phyloP scores from a whole-genome alignment of 1,140 invertebrate species.

The Subanguina moxae region DNA sequence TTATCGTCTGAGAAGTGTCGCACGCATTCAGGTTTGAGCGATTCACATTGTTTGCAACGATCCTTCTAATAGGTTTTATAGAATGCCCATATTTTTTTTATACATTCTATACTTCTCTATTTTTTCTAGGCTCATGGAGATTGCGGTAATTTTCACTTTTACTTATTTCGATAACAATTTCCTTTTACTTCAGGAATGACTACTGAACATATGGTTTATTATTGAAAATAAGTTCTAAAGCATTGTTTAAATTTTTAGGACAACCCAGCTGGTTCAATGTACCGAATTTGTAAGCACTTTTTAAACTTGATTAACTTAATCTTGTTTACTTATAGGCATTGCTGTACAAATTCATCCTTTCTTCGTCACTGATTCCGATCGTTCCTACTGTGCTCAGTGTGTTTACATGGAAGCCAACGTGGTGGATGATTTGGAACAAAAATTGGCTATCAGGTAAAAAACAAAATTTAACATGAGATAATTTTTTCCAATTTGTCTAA shows the following conservation, averaged over 20 bases:
- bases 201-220: conserved; percentile 51
- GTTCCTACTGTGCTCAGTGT: conserved; percentile 57
- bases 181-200: conserved; percentile 43
- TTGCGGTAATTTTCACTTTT: too few relatives aligned
- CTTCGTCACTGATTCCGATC: conserved; percentile 56
- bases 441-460: conserved; percentile 44
- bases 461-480: background rate
- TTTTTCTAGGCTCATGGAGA: too few relatives aligned
- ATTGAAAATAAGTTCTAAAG: conserved; percentile 16
- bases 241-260: conserved; percentile 25
- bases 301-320: background rate
- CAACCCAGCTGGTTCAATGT: conserved; percentile 52
- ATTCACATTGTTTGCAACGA: too few relatives aligned
- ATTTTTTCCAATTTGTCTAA: conserved; percentile 1
- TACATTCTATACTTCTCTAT: too few relatives aligned
- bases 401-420: conserved; percentile 58
- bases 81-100: too few relatives aligned
- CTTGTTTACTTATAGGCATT: background rate
- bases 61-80: too few relatives aligned
- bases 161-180: too few relatives aligned
- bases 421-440: conserved; percentile 56
- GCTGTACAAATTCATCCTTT: conserved; percentile 55
- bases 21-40: too few relatives aligned
- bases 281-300: conserved; percentile 42
- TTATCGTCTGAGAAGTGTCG: too few relatives aligned